A percentile compares a stretch with the other conserved stretches of the same genome.
Evolutionary conservation across 2,888 invertebrate species (phyloP).

Genomic region (Ornithoptera priamus): DNA sequence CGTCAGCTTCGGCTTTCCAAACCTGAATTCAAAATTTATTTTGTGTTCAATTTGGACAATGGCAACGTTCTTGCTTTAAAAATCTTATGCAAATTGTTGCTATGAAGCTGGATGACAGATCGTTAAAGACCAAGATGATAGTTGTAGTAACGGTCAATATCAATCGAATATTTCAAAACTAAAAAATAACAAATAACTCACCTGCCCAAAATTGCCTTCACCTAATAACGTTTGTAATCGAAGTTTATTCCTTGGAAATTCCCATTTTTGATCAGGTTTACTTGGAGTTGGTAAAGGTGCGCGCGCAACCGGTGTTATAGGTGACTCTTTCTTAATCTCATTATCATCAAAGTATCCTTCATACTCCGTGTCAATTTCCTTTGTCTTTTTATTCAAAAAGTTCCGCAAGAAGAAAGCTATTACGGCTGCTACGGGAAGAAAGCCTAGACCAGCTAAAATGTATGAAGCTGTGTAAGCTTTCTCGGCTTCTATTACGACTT

Average conservation of each 20-base stretch:
- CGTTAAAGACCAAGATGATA: too few species aligned
- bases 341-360: slow-evolving; percentile 82
- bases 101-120: too few species aligned
- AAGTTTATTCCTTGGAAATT: slow-evolving; percentile 88
- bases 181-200: slow-evolving; percentile 41
- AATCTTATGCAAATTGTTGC: too few species aligned
- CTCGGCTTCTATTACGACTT: slow-evolving; percentile 79
- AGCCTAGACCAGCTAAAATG: slow-evolving; percentile 81
- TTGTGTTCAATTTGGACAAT: too few species aligned
- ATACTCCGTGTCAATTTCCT: slow-evolving; percentile 79
- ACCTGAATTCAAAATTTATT: slow-evolving; percentile 79
- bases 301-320: slow-evolving; percentile 77
- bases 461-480: slow-evolving; percentile 82
- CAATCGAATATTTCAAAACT: neutral
- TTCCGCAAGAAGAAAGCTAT: slow-evolving; percentile 79
- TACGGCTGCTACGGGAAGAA: slow-evolving; percentile 80
- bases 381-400: slow-evolving; percentile 76
- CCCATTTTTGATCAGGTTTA: slow-evolving; percentile 83
- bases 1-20: slow-evolving; percentile 92
- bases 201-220: slow-evolving; percentile 92
- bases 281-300: slow-evolving; percentile 76
- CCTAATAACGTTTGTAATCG: slow-evolving; percentile 88
- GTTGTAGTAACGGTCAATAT: too few species aligned
- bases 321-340: slow-evolving; percentile 74
- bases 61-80: too few species aligned